Base-by-base conservation (phyloP, 2,113 vertebrate genomes). In the Coturnix japonica region DNA sequence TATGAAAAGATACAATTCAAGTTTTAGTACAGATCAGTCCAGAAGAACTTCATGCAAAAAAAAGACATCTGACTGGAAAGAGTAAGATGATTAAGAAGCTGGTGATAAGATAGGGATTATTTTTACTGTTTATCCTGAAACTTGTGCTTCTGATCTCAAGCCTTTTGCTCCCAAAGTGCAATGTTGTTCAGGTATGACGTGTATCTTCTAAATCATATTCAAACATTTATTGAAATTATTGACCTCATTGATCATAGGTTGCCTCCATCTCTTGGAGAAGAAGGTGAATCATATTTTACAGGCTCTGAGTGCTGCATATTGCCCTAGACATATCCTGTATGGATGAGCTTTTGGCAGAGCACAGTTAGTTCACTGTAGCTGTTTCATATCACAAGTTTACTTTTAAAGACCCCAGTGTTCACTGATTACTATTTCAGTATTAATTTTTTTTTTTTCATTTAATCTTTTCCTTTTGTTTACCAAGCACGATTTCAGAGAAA, bases 191-290 rank as follows among this genome's bases (percentile, higher is more conserved):
- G 20, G 7, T 7, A 39, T 19, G 20, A 89, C n/a, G 5, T 39
- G 0, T n/a, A 21, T 35, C 22, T 69, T 9, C 39, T 79, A 71
- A 19, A 19, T 15, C 1, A 2, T 46, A 26, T 63, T 73, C 51
- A 60, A n/a, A 33, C 10, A 53, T 73, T 3, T 46, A 14, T 54
- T 5, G 4, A 0, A 1, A 1, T 49, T 85, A 16, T 39, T 60
- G 46, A 13, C 41, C 69, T 56, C 0, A 0, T 35, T n/a, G n/a
- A 11, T 54, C 56, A 60, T 18, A 67, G 22, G 13, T 26, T 74
- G 17, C 22, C 28, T 49, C 47, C n/a, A 26, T 35, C 37, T 66
- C 37, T 73, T 80, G 33, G 31, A 69, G 44, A 63, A 77, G 9
- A 19, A 46, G 41, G 60, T 65, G 65, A 87, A 80, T 35, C 14